Percentiles rank a stretch among this genome's conserved stretches.
Evolutionary conservation across 2,888 invertebrate species (phyloP).

Genomic region (Chironomus riparius): DNA sequence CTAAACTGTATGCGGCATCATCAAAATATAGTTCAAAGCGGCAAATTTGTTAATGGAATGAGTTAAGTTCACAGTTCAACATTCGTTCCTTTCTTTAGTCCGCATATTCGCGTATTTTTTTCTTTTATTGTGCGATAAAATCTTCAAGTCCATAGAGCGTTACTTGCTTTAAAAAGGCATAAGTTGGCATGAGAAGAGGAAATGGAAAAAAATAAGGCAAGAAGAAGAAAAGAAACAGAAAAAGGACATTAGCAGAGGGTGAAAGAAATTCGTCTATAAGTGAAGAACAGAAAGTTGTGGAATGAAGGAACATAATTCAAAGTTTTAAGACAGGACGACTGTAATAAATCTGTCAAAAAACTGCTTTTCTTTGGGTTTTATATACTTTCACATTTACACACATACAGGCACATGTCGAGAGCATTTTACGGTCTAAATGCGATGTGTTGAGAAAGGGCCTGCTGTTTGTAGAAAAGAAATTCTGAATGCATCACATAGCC

Average conservation of each 20-base stretch:
- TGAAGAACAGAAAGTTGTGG: conserved; percentile 9
- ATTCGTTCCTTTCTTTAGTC: no score
- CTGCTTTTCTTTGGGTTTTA: conserved; percentile 16
- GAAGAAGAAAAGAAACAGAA: neutral
- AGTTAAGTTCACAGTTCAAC: no score
- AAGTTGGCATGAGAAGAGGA: neutral
- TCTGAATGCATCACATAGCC: neutral
- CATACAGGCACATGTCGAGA: neutral
- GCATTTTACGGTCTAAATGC: neutral
- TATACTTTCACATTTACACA: conserved; percentile 8
- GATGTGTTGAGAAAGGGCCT: conserved; percentile 24
- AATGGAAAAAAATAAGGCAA: no score
- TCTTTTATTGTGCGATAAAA: no score
- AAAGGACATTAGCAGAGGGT: conserved; percentile 19
- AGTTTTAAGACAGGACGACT: conserved; percentile 24
- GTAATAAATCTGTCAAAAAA: conserved; percentile 26
- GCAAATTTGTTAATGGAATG: no score
- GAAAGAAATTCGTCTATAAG: conserved; percentile 19
- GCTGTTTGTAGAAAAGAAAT: neutral
- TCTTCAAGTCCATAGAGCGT: no score
- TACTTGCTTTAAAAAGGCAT: neutral
- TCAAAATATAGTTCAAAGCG: no score
- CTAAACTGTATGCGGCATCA: no score
- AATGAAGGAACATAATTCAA: conserved; percentile 21
- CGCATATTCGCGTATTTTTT: no score